Conservation (phyloP, 92 coral and sea anemone species). For the Bergia sp. region DNA sequence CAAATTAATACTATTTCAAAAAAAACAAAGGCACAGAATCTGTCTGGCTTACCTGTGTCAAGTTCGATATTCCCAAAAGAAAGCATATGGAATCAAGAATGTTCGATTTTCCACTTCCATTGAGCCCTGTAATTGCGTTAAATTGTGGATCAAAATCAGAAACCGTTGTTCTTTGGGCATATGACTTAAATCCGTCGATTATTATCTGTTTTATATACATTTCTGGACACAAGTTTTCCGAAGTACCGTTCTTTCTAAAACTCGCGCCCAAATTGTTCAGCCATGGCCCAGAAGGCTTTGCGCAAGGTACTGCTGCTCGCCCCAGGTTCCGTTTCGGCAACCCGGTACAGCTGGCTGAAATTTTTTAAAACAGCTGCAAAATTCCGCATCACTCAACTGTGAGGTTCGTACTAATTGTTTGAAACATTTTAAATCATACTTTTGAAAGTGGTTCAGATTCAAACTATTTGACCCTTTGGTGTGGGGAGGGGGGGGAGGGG, state of each 20-base stretch:
- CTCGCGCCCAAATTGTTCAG: constrained; percentile 68
- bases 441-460: too few species aligned
- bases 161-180: constrained; percentile 92
- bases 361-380: too few species aligned
- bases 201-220: constrained; percentile 96
- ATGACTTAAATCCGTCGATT: constrained; percentile 97
- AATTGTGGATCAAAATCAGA: constrained; percentile 96
- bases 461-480: too few species aligned
- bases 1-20: too few species aligned
- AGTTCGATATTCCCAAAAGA: constrained; percentile 96
- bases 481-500: too few species aligned
- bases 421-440: too few species aligned
- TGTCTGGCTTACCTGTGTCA: constrained; percentile 77
- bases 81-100: constrained; percentile 98
- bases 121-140: constrained; percentile 97
- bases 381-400: too few species aligned
- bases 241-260: constrained; percentile 51
- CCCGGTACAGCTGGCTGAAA: too few species aligned
- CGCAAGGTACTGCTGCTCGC: constrained; percentile 24
- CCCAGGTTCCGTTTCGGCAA: not conserved
- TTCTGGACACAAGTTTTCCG: constrained; percentile 33
- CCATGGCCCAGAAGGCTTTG: constrained; percentile 39
- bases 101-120: constrained; percentile 98
- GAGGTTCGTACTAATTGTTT: too few species aligned
- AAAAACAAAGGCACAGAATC: too few species aligned